These are phyloP conservation scores for Avahi laniger DNA, from an alignment of 2,797 vertebrate species.

Conservation along the genomic window DNA sequence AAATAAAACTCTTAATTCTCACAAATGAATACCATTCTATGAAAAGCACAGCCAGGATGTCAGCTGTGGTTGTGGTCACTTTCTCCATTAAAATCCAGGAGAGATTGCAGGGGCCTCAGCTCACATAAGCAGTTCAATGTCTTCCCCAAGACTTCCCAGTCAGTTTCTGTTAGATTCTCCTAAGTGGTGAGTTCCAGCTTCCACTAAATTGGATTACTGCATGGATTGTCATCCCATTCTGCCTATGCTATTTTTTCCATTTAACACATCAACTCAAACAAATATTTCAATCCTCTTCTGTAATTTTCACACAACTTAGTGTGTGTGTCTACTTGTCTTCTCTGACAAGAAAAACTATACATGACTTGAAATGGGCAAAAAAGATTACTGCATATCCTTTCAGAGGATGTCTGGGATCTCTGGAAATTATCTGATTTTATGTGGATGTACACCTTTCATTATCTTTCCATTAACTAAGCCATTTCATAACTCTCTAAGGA, in stretches of 20 bases:
- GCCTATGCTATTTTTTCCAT: not conserved
- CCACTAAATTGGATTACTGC: not conserved
- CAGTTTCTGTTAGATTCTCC: not conserved
- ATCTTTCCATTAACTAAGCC: not conserved
- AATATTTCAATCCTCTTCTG: not conserved
- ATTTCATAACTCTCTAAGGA: not conserved
- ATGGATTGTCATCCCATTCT: not conserved
- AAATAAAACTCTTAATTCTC: not conserved
- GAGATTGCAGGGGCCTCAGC: not conserved
- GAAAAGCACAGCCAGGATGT: not conserved
- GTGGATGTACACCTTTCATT: not conserved
- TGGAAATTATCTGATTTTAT: not conserved
- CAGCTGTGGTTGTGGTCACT: not conserved
- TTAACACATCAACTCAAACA: not conserved
- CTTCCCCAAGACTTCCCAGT: not conserved
- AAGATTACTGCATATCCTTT: not conserved
- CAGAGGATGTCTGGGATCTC: not conserved
- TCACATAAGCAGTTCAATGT: not conserved
- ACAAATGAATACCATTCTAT: not conserved
- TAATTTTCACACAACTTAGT: not conserved
- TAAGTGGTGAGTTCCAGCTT: not conserved
- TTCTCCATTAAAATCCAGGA: not conserved
- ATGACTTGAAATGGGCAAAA: slow-evolving; percentile 32
- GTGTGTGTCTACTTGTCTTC: not conserved
- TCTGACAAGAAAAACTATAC: not conserved